Evolutionary conservation across 2,888 invertebrate species (phyloP).

Genomic region (Andrena camellia): DNA sequence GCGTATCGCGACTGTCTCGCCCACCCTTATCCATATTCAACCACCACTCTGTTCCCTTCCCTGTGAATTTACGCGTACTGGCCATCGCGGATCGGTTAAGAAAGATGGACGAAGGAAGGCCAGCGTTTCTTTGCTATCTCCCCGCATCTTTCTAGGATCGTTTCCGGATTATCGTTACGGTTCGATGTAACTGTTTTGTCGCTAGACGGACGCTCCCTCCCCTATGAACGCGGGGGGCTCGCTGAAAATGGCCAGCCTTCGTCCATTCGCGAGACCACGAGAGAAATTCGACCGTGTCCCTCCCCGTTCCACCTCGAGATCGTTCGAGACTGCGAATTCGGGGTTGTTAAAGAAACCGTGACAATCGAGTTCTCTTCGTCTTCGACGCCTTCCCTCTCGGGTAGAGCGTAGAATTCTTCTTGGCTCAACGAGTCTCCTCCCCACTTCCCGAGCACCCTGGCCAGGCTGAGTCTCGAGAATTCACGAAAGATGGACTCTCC

Average conservation of each 20-base stretch:
- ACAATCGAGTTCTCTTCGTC: conserved; percentile 23
- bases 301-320: conserved; percentile 17
- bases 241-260: conserved; percentile 42
- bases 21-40: no score
- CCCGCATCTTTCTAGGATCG: background rate
- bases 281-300: conserved; percentile 15
- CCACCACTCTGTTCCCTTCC: background rate
- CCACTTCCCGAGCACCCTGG: background rate
- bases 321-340: conserved; percentile 19
- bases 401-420: background rate
- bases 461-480: conserved; percentile 1
- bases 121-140: background rate
- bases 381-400: conserved; percentile 1
- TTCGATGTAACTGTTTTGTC: conserved; percentile 7
- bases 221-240: background rate
- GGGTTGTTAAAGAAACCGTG: conserved; percentile 26
- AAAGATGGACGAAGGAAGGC: conserved; percentile 62
- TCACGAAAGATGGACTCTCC: background rate
- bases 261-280: conserved; percentile 44
- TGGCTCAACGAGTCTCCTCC: background rate
- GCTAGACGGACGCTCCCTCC: background rate
- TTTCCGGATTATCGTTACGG: background rate
- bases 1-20: conserved; percentile 21
- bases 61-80: conserved; percentile 43
- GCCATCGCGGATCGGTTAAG: conserved; percentile 30